Percentiles rank a stretch among this genome's conserved stretches.
phyloP scores from a whole-genome alignment of 53 echinoderm and acorn worm genomes.

The Zoroaster sp. region DNA sequence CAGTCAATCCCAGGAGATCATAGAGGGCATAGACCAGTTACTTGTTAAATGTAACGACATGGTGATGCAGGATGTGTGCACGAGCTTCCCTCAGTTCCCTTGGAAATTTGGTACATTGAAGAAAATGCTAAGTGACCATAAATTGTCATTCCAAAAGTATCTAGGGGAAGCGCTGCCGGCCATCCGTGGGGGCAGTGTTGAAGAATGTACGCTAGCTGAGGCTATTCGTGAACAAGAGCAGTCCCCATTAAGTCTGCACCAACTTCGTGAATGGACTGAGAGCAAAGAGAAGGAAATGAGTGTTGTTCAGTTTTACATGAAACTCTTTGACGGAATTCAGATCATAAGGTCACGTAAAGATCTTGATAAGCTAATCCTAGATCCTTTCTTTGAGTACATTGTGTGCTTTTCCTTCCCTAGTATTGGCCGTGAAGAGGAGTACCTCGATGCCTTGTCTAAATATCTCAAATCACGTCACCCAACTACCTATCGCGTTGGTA shows the following conservation, averaged over 20 bases:
- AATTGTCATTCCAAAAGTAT: constrained; percentile 28
- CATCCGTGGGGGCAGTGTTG: constrained; percentile 39
- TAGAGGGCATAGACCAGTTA: constrained; percentile 42
- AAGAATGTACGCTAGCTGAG: constrained; percentile 34
- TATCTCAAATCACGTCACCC: neutral
- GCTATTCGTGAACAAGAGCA: neutral
- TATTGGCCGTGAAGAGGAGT: neutral
- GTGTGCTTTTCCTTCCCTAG: constrained; percentile 12
- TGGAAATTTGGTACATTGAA: constrained; percentile 29
- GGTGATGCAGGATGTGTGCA: neutral
- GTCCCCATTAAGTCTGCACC: constrained; percentile 37
- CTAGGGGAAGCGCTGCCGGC: constrained; percentile 2
- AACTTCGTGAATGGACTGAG: constrained; percentile 20
- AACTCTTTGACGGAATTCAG: neutral
- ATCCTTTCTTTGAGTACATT: constrained; percentile 2
- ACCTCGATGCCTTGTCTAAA: neutral
- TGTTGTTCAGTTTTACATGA: constrained; percentile 12
- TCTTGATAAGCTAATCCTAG: neutral
- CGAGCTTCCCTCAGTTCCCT: constrained; percentile 42
- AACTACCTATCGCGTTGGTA: neutral
- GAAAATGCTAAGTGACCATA: neutral
- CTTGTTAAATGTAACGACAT: constrained; percentile 47
- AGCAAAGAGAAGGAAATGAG: constrained; percentile 40
- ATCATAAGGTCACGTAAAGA: constrained; percentile 12
- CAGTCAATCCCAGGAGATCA: constrained; percentile 28